Percentiles rank a stretch among this genome's conserved stretches.
These are phyloP conservation scores for Mastigias papua DNA, from an alignment of 30 jellyfish, hydroid and myxozoan genomes.

Conservation along the genomic window DNA sequence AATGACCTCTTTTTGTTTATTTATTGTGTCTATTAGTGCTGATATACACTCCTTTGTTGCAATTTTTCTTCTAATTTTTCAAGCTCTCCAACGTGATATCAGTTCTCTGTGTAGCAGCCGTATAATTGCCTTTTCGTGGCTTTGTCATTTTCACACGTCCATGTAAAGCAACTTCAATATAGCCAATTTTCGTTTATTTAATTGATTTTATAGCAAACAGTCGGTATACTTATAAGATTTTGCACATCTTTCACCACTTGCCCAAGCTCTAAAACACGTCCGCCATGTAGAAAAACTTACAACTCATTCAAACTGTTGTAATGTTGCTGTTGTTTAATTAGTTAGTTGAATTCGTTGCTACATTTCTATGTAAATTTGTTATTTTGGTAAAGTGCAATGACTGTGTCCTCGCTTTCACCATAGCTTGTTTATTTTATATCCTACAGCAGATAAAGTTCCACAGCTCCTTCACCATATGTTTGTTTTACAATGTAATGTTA, in stretches of 20 bases:
- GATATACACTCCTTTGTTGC: conserved; percentile 24
- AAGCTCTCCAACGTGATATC: background rate
- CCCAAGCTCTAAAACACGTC: background rate
- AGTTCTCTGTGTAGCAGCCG: background rate
- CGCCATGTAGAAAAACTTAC: background rate
- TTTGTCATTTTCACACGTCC: background rate
- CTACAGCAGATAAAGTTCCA: no score
- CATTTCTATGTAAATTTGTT: no score
- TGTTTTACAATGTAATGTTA: no score
- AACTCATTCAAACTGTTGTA: no score
- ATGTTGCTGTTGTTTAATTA: no score
- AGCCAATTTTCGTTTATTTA: background rate
- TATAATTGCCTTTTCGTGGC: background rate
- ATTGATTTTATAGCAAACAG: background rate
- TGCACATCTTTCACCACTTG: background rate
- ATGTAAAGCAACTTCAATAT: background rate
- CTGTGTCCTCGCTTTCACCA: no score
- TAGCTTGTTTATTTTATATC: no score
- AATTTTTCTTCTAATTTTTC: conserved; percentile 2
- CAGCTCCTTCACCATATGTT: no score
- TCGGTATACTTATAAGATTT: background rate
- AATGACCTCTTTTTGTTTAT: conserved; percentile 10
- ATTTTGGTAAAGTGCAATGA: no score
- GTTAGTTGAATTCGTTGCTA: no score
- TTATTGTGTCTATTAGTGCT: background rate